A percentile compares a stretch with the other conserved stretches of the same genome.
Conservation (phyloP, 2,797 vertebrate genomes). For the Morelia viridis region DNA sequence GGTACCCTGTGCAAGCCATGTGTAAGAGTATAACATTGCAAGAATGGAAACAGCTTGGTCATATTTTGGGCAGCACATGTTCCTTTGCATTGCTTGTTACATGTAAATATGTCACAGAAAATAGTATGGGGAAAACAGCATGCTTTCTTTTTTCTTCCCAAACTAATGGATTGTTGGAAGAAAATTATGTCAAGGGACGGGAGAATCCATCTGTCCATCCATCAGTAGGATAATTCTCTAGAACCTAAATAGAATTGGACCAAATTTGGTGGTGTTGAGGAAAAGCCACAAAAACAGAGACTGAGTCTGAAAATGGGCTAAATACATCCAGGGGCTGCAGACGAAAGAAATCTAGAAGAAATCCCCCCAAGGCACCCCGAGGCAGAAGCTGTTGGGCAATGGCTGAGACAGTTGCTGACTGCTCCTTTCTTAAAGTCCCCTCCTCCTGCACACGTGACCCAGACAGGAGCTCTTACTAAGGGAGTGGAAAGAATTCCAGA, state of each 20-base stretch:
- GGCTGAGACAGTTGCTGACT: neutral
- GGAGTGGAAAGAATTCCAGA: neutral
- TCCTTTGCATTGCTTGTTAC: neutral
- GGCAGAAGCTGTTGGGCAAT: neutral
- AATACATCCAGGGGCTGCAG: neutral
- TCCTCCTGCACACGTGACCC: neutral
- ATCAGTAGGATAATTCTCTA: neutral
- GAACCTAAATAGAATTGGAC: neutral
- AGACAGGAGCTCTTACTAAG: neutral
- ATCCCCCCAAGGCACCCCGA: neutral
- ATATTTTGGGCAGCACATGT: neutral
- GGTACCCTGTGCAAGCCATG: neutral
- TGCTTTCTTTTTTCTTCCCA: neutral
- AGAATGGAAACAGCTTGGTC: neutral
- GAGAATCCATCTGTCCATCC: neutral
- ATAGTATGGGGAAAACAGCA: neutral
- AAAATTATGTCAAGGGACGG: neutral
- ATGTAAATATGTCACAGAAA: neutral
- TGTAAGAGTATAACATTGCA: neutral
- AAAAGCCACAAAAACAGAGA: neutral
- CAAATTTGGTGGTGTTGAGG: neutral
- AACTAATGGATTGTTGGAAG: neutral
- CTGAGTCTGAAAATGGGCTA: neutral
- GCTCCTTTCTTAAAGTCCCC: neutral
- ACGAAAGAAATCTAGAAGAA: neutral